Conservation (phyloP, 1,140 invertebrate genomes). For the Eulimnadia texana region DNA sequence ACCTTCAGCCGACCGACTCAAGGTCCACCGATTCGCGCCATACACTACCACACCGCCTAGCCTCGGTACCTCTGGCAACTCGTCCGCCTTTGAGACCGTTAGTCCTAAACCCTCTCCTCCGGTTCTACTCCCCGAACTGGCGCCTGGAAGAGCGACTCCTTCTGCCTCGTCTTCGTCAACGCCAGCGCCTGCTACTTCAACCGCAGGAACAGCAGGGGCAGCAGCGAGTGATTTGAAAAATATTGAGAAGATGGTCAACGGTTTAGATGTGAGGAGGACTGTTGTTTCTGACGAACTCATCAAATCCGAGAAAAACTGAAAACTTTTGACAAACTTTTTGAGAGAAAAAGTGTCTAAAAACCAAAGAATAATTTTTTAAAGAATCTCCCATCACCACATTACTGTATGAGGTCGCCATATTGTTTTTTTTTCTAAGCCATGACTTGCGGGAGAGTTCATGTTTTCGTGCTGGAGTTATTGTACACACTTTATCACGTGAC, state of each 20-base stretch:
- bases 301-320: slow-evolving; percentile 24
- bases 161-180: no score
- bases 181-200: slow-evolving; percentile 26
- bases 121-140: slow-evolving; percentile 52
- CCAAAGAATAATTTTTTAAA: neutral
- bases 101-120: slow-evolving; percentile 30
- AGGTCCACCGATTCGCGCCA: slow-evolving; percentile 61
- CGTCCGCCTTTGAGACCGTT: slow-evolving; percentile 19
- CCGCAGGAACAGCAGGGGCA: slow-evolving; percentile 17
- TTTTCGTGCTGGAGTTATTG: no score
- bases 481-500: neutral
- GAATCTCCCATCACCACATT: neutral
- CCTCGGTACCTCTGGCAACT: slow-evolving; percentile 23
- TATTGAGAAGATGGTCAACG: slow-evolving; percentile 94
- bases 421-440: neutral
- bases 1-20: slow-evolving; percentile 31
- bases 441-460: no score
- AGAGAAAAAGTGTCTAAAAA: neutral
- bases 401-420: neutral
- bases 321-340: neutral
- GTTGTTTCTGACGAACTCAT: slow-evolving; percentile 19
- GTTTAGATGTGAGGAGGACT: slow-evolving; percentile 44
- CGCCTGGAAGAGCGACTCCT: slow-evolving; percentile 42
- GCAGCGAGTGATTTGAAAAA: slow-evolving; percentile 61
- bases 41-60: slow-evolving; percentile 43